A percentile compares a stretch with the other conserved stretches of the same genome.
phyloP scores from a whole-genome alignment of 1,140 invertebrate genomes.

The Bombus huntii region DNA sequence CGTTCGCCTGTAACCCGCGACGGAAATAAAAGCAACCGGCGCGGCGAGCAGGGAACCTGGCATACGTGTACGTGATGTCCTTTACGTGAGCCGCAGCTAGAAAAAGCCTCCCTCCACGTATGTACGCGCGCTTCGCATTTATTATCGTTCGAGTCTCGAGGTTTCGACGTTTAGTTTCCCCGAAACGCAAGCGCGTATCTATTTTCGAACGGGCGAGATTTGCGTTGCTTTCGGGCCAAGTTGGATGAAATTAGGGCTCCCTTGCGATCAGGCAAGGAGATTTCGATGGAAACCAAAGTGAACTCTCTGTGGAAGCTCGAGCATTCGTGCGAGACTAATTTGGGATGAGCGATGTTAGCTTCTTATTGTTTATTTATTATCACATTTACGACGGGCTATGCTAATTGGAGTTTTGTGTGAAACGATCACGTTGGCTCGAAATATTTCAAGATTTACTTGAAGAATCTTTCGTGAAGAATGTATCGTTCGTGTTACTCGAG shows the following conservation, averaged over 20 bases:
- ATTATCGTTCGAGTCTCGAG: slow-evolving; percentile 27
- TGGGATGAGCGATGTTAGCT: not conserved
- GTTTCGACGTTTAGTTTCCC: not conserved
- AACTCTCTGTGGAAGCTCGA: not conserved
- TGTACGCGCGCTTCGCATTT: slow-evolving; percentile 1
- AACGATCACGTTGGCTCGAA: not conserved
- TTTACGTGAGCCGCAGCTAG: slow-evolving; percentile 44
- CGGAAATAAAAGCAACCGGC: slow-evolving; percentile 51
- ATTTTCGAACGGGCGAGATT: slow-evolving; percentile 8
- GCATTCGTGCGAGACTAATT: not conserved
- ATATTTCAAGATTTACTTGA: not conserved
- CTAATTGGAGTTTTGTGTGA: not conserved
- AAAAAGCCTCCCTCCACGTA: slow-evolving; percentile 12
- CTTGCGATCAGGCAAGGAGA: not conserved
- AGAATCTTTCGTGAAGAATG: not conserved
- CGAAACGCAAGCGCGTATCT: not conserved
- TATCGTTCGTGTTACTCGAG: not conserved
- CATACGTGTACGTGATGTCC: slow-evolving; percentile 42
- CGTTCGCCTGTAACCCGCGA: slow-evolving; percentile 19
- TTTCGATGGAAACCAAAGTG: not conserved
- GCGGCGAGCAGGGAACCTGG: no score
- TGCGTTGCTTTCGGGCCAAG: not conserved
- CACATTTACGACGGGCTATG: not conserved
- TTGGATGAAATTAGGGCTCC: not conserved
- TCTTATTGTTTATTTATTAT: not conserved